A percentile compares a stretch with the other conserved stretches of the same genome.
Conservation (phyloP, 2,797 vertebrate genomes). For the Ceryle rudis region DNA sequence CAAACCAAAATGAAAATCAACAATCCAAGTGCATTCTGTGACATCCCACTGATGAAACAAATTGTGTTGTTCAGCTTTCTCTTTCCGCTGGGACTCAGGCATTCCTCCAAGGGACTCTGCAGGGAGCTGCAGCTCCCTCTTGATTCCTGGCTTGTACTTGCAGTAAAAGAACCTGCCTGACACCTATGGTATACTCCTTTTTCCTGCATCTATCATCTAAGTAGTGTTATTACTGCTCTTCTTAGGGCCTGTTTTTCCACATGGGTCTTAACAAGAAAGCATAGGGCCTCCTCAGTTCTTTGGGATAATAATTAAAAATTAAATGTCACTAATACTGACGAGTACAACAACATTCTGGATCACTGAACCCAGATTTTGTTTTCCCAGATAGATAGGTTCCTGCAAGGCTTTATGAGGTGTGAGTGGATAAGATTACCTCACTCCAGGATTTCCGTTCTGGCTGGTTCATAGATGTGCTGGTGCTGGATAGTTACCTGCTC, state of each 20-base stretch:
- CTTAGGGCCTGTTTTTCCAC: neutral
- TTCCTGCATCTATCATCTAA: neutral
- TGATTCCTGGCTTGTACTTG: neutral
- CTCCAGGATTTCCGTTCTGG: neutral
- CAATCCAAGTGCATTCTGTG: accelerated
- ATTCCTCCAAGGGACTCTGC: neutral
- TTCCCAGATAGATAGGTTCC: neutral
- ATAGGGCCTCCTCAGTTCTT: neutral
- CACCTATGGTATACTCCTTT: neutral
- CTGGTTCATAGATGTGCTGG: neutral
- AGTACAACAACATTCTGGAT: neutral
- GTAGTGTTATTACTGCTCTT: neutral
- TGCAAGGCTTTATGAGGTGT: conserved; percentile 36
- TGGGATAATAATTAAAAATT: neutral
- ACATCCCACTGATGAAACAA: neutral
- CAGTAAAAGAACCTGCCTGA: neutral
- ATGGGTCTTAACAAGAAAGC: neutral
- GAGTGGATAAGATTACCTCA: conserved; percentile 26
- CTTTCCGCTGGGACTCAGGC: neutral
- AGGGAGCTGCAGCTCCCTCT: neutral
- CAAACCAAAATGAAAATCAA: neutral
- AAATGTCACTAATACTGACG: neutral
- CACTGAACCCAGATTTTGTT: neutral
- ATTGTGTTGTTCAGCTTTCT: neutral
- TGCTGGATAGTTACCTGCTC: neutral